Evolutionary conservation across 2,113 vertebrate genomes (phyloP).

Genomic region (Cettia cetti): DNA sequence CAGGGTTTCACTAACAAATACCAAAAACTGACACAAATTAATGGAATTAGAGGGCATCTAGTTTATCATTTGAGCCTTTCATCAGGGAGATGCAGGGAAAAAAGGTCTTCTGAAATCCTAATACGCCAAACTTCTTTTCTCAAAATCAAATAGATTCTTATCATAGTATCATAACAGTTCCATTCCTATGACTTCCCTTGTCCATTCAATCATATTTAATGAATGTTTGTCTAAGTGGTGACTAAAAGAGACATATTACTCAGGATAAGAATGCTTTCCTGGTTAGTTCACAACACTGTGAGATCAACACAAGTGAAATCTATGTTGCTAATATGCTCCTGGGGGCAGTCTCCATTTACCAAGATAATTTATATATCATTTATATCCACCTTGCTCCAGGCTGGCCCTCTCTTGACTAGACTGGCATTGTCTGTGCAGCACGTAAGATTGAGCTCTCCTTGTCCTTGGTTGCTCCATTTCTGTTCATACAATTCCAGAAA

Average conservation of each 20-base stretch:
- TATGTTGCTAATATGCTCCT: background rate
- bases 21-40: background rate
- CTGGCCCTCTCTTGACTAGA: background rate
- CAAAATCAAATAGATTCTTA: background rate
- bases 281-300: background rate
- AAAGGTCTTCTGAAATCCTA: background rate
- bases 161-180: background rate
- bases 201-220: background rate
- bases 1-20: background rate
- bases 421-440: background rate
- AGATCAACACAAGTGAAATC: background rate
- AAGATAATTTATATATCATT: background rate
- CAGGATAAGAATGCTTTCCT: background rate
- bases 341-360: background rate
- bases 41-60: background rate
- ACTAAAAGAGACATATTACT: background rate
- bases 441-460: rapidly evolving
- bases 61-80: background rate
- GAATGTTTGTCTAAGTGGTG: background rate
- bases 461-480: background rate
- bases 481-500: background rate
- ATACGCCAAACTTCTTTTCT: background rate
- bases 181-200: background rate
- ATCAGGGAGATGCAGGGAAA: background rate
- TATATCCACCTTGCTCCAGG: background rate